Evolutionary conservation across 2,113 vertebrate species (phyloP), one percentile per base, ranked within the genome.

Genomic region (Phyllostomus discolor): DNA sequence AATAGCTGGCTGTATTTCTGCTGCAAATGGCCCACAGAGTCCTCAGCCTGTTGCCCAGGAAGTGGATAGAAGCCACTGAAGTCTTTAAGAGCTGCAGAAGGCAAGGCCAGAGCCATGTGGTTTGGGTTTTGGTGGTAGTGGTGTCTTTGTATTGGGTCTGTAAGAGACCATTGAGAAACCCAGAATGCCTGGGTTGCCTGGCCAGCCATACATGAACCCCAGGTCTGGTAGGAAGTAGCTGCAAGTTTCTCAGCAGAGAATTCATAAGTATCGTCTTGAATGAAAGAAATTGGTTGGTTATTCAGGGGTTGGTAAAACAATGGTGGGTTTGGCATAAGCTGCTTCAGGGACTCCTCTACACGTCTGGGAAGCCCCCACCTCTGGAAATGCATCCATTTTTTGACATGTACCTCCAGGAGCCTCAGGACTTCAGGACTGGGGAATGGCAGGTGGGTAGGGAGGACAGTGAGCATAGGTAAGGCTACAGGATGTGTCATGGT

Each of bases 321-420:
- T 14, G 54, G 48, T 0, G 67, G 35, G 7, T 67, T 54, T 95
- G 92, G 95, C 85, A 94, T 94, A 52, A 97, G 7, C 52, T 98
- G 95, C 70, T 66, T 95, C 24, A 98, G 31, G 2, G 96, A 97
- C 26, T 97, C 50, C 17, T 97, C 94, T 16, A 97, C 97, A 7
- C 92, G 54, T n/a, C 94, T 96, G 41, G 97, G 97, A 20, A 98
- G 95, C 6, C 97, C 95, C 97, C 97, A 98, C 9, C 69, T 97
- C 79, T 97, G 97, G 69, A 97, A 97, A 88, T 97, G 95, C 31
- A 83, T 52, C 96, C 93, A 69, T 76, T 95, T 97, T 95, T 86
- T 97, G 0, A 97, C 73, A 59, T 98, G 96, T 33, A 91, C 22
- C 26, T 98, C 97, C 46, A 97, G 94, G 91, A 97, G 35, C 9